Percentiles rank a stretch among this genome's conserved stretches.
Conservation (phyloP, 1,140 invertebrate species). For the Hyposmocoma kahamanoa region DNA sequence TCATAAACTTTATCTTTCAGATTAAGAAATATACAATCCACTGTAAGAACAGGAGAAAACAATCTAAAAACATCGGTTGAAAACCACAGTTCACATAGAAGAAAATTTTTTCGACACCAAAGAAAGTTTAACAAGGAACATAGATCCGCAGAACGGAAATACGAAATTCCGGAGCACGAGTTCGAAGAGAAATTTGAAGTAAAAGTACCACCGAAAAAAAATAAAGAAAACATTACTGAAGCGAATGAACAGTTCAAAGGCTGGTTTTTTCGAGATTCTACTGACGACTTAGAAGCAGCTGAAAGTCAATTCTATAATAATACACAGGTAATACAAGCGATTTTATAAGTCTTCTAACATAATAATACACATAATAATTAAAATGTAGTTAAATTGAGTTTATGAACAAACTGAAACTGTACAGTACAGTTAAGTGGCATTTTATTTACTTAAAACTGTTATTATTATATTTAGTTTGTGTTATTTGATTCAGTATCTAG, state of each 20-base stretch:
- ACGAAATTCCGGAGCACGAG: conserved; percentile 73
- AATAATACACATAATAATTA: too few relatives aligned
- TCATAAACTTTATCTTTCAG: conserved; percentile 33
- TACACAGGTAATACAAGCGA: conserved; percentile 35
- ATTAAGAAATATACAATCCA: conserved; percentile 50
- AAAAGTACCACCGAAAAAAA: conserved; percentile 53
- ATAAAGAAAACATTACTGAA: conserved; percentile 29
- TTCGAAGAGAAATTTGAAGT: conserved; percentile 74
- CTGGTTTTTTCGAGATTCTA: conserved; percentile 57
- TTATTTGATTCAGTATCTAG: too few relatives aligned
- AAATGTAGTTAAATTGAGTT: too few relatives aligned
- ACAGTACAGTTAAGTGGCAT: too few relatives aligned
- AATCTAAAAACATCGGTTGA: conserved; percentile 27
- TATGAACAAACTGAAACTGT: too few relatives aligned
- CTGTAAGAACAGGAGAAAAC: conserved; percentile 32
- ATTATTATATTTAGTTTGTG: too few relatives aligned
- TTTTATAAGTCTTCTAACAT: too few relatives aligned
- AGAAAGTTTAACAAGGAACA: conserved; percentile 39
- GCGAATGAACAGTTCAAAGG: conserved; percentile 34
- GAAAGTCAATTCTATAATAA: conserved; percentile 44
- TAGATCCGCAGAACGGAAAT: conserved; percentile 27
- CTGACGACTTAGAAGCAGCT: conserved; percentile 48
- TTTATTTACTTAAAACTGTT: too few relatives aligned
- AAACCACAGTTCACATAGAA: conserved; percentile 20
- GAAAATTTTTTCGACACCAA: conserved; percentile 60